Evolutionary conservation across 1,140 invertebrate genomes (phyloP).

Genomic region (Macrobrachium rosenbergii): DNA sequence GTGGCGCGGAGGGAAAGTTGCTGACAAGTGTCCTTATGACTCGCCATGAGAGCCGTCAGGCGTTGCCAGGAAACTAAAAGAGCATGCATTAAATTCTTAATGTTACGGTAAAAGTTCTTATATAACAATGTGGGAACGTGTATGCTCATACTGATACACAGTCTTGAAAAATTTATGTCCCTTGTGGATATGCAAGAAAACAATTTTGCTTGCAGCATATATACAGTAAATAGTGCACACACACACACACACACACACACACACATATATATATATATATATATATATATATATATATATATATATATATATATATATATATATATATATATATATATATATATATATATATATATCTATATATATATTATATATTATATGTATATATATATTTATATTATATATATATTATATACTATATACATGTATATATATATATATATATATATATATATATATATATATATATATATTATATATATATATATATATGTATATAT

Average conservation of each 20-base stretch:
- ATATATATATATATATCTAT: constrained; percentile 2
- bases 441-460: not conserved
- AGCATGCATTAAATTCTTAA: too few relatives aligned
- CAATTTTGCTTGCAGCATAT: not conserved
- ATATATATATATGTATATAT: not conserved
- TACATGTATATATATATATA: not conserved
- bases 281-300: too few relatives aligned
- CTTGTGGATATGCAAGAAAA: too few relatives aligned
- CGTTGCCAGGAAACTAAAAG: too few relatives aligned
- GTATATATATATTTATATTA: not conserved
- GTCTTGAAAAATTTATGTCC: too few relatives aligned
- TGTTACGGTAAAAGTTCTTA: too few relatives aligned
- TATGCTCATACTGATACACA: not conserved
- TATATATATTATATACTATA: constrained; percentile 11
- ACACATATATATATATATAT: too few relatives aligned
- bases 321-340: not conserved
- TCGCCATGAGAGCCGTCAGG: too few relatives aligned
- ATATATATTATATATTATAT: not conserved
- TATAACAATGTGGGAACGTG: not conserved
- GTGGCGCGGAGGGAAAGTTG: too few relatives aligned
- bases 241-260: too few relatives aligned
- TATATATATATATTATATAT: not conserved
- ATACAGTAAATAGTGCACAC: not conserved
- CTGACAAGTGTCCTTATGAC: too few relatives aligned
- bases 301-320: not conserved